Conservation (phyloP, 2,797 vertebrate species). For the Pseudocheirus occidentalis region DNA sequence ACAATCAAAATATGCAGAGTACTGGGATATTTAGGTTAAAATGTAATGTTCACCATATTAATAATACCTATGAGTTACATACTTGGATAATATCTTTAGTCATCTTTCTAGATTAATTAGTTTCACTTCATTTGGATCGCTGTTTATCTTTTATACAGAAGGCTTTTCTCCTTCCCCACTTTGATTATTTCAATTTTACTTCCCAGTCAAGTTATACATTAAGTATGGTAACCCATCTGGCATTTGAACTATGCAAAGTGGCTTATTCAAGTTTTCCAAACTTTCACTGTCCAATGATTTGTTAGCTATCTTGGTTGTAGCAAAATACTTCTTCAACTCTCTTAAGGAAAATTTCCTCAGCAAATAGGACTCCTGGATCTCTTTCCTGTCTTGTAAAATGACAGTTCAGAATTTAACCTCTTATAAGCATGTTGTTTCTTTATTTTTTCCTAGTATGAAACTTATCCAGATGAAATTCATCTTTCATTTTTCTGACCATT, state of each 20-base stretch:
- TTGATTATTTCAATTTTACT: background rate
- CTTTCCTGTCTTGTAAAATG: background rate
- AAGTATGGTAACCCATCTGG: background rate
- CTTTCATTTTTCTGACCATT: background rate
- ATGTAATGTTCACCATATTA: background rate
- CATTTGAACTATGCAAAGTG: background rate
- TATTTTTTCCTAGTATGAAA: background rate
- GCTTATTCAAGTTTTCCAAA: background rate
- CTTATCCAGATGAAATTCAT: background rate
- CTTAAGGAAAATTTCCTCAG: background rate
- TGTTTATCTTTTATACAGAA: background rate
- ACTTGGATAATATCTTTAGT: background rate
- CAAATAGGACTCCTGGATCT: background rate
- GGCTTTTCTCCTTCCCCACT: background rate
- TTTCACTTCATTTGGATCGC: background rate
- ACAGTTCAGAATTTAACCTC: background rate
- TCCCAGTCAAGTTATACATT: background rate
- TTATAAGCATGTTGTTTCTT: background rate
- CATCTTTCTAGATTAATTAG: background rate
- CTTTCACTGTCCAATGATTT: background rate
- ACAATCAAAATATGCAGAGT: background rate
- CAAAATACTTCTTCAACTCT: background rate
- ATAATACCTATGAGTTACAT: background rate
- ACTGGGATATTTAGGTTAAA: background rate
- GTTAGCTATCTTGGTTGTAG: background rate